A percentile compares a stretch with the other conserved stretches of the same genome.
Conservation (phyloP, 1,140 invertebrate species). For the Drosophila neocordata region DNA sequence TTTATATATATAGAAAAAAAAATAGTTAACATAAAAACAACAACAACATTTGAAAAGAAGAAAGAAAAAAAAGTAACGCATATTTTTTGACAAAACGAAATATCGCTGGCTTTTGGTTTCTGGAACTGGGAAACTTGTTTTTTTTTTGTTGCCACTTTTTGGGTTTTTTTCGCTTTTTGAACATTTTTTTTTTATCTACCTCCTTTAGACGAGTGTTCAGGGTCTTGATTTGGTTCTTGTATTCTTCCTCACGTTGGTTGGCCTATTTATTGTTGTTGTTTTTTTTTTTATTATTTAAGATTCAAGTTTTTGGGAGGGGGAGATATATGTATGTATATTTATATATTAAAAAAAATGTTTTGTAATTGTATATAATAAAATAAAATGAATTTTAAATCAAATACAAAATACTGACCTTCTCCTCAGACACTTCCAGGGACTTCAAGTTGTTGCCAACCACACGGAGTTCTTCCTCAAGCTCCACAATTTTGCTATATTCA, state of each 20-base stretch:
- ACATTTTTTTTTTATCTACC: constrained; percentile 85
- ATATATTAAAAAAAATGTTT: constrained; percentile 16
- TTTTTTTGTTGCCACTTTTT: constrained; percentile 46
- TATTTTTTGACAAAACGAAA: constrained; percentile 2
- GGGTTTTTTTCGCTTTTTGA: constrained; percentile 1
- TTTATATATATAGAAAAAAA: constrained; percentile 12
- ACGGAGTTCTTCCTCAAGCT: constrained; percentile 99
- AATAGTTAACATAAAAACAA: constrained; percentile 55
- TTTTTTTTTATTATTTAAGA: constrained; percentile 47
- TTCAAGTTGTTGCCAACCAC: constrained; percentile 99
- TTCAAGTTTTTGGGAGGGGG: constrained; percentile 16
- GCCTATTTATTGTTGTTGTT: constrained; percentile 87
- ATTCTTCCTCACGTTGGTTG: constrained; percentile 99
- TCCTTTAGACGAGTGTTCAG: constrained; percentile 99
- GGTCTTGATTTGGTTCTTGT: constrained; percentile 99
- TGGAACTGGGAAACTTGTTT: constrained; percentile 62
- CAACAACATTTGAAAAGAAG: constrained; percentile 61
- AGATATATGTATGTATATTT: constrained; percentile 35
- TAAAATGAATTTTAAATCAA: no score
- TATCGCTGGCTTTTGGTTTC: constrained; percentile 33
- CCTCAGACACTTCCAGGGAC: constrained; percentile 99
- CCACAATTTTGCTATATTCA: constrained; percentile 96
- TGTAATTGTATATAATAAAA: not conserved
- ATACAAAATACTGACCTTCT: constrained; percentile 92
- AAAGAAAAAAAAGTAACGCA: constrained; percentile 21